These are phyloP conservation scores for Fregetta grallaria DNA, from an alignment of 2,113 vertebrate genomes.

Conservation along the genomic window DNA sequence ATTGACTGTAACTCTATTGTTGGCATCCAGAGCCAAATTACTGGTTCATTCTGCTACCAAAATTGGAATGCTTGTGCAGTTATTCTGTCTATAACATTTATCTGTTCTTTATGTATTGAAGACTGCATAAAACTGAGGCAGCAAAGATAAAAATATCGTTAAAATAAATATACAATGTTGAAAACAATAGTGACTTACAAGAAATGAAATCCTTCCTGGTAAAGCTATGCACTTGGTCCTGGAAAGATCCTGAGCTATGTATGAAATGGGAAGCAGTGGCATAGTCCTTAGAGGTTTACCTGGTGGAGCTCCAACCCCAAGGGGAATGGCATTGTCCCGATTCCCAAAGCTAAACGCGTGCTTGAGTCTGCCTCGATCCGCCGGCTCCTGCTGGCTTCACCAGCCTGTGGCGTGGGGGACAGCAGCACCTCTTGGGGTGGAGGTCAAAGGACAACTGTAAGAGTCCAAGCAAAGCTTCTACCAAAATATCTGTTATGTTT, in stretches of 20 bases:
- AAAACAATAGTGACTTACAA: not conserved
- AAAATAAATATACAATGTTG: not conserved
- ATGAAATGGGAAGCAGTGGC: not conserved
- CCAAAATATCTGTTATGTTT: not conserved
- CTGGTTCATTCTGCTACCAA: not conserved
- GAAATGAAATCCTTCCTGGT: not conserved
- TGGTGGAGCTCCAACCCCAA: too few relatives aligned
- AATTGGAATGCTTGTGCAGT: not conserved
- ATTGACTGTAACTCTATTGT: not conserved
- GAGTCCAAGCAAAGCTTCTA: not conserved
- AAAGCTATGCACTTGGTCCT: not conserved
- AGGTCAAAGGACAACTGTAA: not conserved
- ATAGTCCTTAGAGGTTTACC: not conserved
- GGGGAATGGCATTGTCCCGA: not conserved
- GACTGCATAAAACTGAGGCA: not conserved
- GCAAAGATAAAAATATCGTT: not conserved
- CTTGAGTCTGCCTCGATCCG: accelerated
- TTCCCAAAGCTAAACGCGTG: not conserved
- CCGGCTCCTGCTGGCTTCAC: not conserved
- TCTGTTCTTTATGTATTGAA: not conserved
- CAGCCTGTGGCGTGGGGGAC: accelerated
- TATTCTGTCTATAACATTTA: not conserved
- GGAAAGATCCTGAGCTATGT: not conserved
- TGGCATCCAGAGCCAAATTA: not conserved
- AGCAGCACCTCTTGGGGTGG: not conserved